A percentile compares a stretch with the other conserved stretches of the same genome.
Evolutionary conservation across 2,888 invertebrate species (phyloP).

Genomic region (Dolichomitus sp.): DNA sequence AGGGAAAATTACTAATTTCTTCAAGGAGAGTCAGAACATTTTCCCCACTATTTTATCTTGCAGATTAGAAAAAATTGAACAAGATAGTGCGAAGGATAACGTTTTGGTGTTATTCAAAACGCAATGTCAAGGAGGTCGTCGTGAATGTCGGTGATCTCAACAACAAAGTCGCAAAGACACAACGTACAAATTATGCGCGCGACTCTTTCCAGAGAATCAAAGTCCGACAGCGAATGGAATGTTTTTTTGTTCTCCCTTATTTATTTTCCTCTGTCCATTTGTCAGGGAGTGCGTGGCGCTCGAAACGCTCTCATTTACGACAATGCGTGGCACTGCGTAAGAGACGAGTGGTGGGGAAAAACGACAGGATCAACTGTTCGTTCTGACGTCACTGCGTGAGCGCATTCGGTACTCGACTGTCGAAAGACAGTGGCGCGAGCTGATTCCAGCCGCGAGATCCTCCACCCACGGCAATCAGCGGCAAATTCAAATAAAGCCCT

Average conservation of each 20-base stretch:
- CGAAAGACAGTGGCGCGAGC: constrained; percentile 74
- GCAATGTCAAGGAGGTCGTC: constrained; percentile 13
- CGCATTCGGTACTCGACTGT: constrained; percentile 76
- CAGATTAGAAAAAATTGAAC: too few species aligned
- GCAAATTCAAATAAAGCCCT: constrained; percentile 78
- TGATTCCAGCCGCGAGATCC: constrained; percentile 55
- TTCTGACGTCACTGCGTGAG: constrained; percentile 78
- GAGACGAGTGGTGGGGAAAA: constrained; percentile 11
- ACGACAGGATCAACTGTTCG: constrained; percentile 71
- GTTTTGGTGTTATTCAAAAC: background rate
- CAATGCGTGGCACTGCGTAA: constrained; percentile 38
- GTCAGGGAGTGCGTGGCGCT: background rate
- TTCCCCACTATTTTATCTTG: too few species aligned
- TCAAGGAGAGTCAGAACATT: too few species aligned
- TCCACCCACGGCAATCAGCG: constrained; percentile 78
- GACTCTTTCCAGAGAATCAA: background rate
- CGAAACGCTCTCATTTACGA: constrained; percentile 70
- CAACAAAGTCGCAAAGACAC: background rate
- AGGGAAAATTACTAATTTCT: too few species aligned
- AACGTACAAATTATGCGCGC: background rate
- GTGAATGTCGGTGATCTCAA: background rate
- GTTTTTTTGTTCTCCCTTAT: background rate
- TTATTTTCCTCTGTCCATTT: background rate
- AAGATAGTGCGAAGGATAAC: background rate
- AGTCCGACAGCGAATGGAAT: background rate